Conservation (phyloP, 2,797 vertebrate species). For the Sebastes baramenuke region DNA sequence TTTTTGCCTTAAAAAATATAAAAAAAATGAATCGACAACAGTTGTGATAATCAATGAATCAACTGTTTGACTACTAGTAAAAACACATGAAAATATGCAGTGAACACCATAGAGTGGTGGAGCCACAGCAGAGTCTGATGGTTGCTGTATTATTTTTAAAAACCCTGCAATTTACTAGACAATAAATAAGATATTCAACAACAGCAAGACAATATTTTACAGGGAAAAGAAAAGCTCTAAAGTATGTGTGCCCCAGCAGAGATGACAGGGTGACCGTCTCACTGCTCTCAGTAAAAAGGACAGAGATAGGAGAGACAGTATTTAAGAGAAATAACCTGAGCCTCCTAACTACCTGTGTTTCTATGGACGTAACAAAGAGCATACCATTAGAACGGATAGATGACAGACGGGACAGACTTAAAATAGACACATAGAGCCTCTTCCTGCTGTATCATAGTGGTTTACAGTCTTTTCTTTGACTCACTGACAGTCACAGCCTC, state of each 20-base stretch:
- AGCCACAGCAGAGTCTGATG: not conserved
- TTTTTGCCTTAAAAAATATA: too few relatives aligned
- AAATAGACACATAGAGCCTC: slow-evolving; percentile 35
- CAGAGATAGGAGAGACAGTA: slow-evolving; percentile 25
- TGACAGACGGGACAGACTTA: slow-evolving; percentile 56
- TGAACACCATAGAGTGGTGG: not conserved
- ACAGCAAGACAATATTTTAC: slow-evolving; percentile 31
- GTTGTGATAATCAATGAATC: not conserved
- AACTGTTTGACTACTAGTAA: not conserved
- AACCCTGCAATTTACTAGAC: slow-evolving; percentile 38
- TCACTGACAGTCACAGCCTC: slow-evolving; percentile 34
- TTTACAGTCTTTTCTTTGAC: slow-evolving; percentile 57
- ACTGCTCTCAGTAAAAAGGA: slow-evolving; percentile 21
- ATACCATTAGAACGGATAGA: slow-evolving; percentile 63
- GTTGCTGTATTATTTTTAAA: slow-evolving; percentile 15
- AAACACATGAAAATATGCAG: not conserved
- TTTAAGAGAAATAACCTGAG: slow-evolving; percentile 62
- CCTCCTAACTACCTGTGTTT: slow-evolving; percentile 65
- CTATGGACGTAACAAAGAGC: slow-evolving; percentile 40
- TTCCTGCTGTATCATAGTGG: slow-evolving; percentile 44
- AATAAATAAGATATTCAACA: slow-evolving; percentile 3
- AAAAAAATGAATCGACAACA: not conserved
- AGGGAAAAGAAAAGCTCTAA: slow-evolving; percentile 67
- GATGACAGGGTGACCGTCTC: slow-evolving; percentile 63
- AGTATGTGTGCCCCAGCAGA: slow-evolving; percentile 47